Percentiles rank a stretch among this genome's conserved stretches.
phyloP scores from a whole-genome alignment of 2,113 vertebrate species.

The Passer montanus region DNA sequence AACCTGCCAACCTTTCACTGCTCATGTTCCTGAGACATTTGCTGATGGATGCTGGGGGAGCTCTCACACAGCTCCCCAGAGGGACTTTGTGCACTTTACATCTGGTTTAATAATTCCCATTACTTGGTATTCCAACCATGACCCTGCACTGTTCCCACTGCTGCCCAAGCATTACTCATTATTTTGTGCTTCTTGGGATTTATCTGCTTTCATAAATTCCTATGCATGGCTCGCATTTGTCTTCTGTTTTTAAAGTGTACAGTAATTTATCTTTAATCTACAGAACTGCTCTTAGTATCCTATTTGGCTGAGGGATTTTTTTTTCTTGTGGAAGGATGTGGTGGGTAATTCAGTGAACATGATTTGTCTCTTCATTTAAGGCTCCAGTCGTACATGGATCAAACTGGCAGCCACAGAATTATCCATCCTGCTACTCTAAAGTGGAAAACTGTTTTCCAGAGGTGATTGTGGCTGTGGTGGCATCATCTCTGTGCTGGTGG shows the following conservation, averaged over 20 bases:
- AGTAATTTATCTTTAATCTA: background rate
- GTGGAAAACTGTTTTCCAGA: background rate
- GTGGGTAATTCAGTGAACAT: background rate
- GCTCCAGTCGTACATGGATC: background rate
- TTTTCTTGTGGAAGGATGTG: background rate
- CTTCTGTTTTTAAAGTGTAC: background rate
- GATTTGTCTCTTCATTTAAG: background rate
- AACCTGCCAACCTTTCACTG: background rate
- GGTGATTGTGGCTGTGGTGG: background rate
- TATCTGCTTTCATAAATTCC: background rate
- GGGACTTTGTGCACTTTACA: constrained; percentile 24
- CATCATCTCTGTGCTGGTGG: background rate
- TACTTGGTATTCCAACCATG: background rate
- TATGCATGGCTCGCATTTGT: background rate
- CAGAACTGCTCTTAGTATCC: background rate
- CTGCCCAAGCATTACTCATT: background rate
- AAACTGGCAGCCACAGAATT: background rate
- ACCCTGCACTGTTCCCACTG: background rate
- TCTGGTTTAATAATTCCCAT: constrained; percentile 54
- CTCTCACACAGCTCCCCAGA: constrained; percentile 1
- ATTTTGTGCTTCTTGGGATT: background rate
- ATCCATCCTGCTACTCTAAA: background rate
- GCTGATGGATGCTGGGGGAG: constrained; percentile 18
- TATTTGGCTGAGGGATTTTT: background rate
- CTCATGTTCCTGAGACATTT: background rate